Evolutionary conservation across 2,113 vertebrate genomes (phyloP).

Genomic region (Psilopsiagon aymara): DNA sequence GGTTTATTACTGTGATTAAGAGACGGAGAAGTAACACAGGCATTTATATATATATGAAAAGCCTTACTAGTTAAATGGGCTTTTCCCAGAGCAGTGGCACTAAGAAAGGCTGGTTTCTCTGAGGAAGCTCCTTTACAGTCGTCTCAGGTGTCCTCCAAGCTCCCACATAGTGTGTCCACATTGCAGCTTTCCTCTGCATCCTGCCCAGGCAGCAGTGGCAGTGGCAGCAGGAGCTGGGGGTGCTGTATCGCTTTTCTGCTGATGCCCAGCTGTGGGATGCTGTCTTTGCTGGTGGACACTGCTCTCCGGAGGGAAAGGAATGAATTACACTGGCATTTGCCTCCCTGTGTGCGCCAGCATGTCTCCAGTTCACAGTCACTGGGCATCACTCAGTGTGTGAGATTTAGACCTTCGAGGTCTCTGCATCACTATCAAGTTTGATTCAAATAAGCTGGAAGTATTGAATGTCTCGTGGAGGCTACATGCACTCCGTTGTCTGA

Average conservation of each 20-base stretch:
- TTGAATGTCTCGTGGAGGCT: background rate
- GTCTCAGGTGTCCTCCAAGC: background rate
- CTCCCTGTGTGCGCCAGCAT: accelerated
- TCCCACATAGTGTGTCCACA: background rate
- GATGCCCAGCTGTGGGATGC: no score
- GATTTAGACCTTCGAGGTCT: background rate
- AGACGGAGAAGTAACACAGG: background rate
- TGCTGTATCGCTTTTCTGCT: background rate
- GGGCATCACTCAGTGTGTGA: background rate
- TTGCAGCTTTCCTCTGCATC: background rate
- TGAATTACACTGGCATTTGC: background rate
- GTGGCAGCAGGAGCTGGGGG: background rate
- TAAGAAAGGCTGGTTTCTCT: background rate
- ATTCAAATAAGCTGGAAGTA: background rate
- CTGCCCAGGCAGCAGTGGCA: background rate
- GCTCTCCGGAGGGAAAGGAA: accelerated
- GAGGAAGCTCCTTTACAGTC: background rate
- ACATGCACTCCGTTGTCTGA: background rate
- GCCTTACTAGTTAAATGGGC: background rate
- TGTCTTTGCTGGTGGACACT: background rate
- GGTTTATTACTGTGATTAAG: background rate
- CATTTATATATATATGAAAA: background rate
- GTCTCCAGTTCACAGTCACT: background rate
- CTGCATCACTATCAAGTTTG: background rate
- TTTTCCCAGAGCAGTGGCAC: background rate